Base-by-base conservation (phyloP, 1,140 invertebrate species). In the Nasonia giraulti region DNA sequence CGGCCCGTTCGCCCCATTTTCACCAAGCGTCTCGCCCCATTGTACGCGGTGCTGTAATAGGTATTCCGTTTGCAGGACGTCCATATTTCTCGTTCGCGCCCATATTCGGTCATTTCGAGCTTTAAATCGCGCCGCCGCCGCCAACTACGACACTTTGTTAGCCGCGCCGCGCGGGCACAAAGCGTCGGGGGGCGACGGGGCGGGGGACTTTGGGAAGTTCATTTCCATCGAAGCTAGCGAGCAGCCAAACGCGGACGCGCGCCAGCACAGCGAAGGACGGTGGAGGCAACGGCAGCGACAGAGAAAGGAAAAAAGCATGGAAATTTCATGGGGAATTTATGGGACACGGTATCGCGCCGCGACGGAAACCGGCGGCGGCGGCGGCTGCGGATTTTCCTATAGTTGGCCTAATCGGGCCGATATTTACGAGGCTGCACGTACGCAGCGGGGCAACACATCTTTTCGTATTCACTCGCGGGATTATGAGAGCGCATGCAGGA, bases 251-350 rank as follows among this genome's bases (percentile, higher is more conserved):
- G 68, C 68, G 68, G 33, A 37, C n/a, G 23, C 31, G 68, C 31
- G 27, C 68, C 10, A 0, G 14, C 31, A 33, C 3, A 71, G 68
- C 27, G 23, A 10, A 31, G 69, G 27, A 71, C 6, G 68, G 27
- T 12, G 68, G 31, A 71, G 31, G 23, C 66, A 40, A 4, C 4
- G 37, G 5, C 37, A 40, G 37, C 37, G 7, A 3, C 37, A 31
- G 68, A 71, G 66, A 80, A 84, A 62, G 80, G 83, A 17, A 33
- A 88, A 85, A 88, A 87, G 79, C 87, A 88, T 89, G 86, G 87
- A 89, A 87, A 89, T 88, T 89, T 89, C 87, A 88, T 87, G 86
- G 84, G 86, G 78, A 84, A 89, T 89, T 89, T 89, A 89, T 88
- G 85, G 87, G 74, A 40, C 75, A 62, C 55, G 83, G 86, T 85